Percentiles rank a stretch among this genome's conserved stretches.
phyloP scores from a whole-genome alignment of 2,888 invertebrate species.

The Drosophila leonis region DNA sequence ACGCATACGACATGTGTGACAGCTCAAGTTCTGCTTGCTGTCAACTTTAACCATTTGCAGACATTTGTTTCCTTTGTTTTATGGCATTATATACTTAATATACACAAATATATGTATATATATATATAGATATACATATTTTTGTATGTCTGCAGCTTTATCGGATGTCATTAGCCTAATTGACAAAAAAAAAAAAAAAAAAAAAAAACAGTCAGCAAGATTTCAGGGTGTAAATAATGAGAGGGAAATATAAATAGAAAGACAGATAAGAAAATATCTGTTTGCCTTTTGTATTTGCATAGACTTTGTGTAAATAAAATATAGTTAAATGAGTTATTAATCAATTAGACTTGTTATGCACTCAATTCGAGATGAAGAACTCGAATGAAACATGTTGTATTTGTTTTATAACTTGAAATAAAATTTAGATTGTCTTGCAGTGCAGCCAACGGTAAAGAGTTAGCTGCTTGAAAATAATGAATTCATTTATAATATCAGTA shows the following conservation, averaged over 20 bases:
- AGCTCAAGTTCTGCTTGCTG: slow-evolving; percentile 29
- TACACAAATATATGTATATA: background rate
- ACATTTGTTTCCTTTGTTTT: slow-evolving; percentile 44
- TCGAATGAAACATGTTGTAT: background rate
- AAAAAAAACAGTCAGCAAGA: slow-evolving; percentile 27
- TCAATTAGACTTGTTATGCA: background rate
- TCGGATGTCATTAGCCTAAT: slow-evolving; percentile 59
- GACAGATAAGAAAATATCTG: slow-evolving; percentile 1
- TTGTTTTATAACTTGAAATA: background rate
- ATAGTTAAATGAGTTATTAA: slow-evolving; percentile 7
- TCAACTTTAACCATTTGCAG: slow-evolving; percentile 38
- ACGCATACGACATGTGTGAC: slow-evolving; percentile 64
- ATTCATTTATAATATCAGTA: background rate
- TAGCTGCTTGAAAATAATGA: background rate
- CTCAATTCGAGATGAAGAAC: background rate
- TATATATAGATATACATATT: background rate
- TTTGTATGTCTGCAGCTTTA: slow-evolving; percentile 21
- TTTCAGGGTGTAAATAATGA: slow-evolving; percentile 26
- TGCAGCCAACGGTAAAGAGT: background rate
- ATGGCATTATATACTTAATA: slow-evolving; percentile 26
- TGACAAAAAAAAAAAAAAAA: slow-evolving; percentile 22
- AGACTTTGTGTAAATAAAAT: background rate
- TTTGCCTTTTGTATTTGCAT: slow-evolving; percentile 6
- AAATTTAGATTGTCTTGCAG: background rate
- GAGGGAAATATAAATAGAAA: background rate